These are phyloP conservation scores for Felis catus DNA, from an alignment of 2,113 vertebrate genomes.

Conservation along the genomic window F.catus_Fca126_mat1.0 CM031420.1:152340001-152340500, in stretches of 20 bases:
- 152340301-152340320: constrained; percentile 16
- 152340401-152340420: background rate
- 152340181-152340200: background rate
- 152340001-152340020: background rate
- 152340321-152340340: background rate
- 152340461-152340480: background rate
- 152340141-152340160: background rate
- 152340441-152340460: background rate
- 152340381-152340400: background rate
- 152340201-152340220: background rate
- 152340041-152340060: background rate
- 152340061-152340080: background rate
- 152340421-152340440: background rate
- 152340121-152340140: background rate
- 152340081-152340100: background rate
- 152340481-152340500: background rate
- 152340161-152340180: background rate
- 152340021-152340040: background rate
- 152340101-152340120: background rate
- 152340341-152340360: background rate
- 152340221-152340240: background rate
- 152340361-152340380: constrained; percentile 18
- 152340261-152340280: background rate
- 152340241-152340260: constrained; percentile 15
- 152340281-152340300: background rate